Base-by-base conservation (phyloP, 2,888 invertebrate species). In the Polyploca ridens region DNA sequence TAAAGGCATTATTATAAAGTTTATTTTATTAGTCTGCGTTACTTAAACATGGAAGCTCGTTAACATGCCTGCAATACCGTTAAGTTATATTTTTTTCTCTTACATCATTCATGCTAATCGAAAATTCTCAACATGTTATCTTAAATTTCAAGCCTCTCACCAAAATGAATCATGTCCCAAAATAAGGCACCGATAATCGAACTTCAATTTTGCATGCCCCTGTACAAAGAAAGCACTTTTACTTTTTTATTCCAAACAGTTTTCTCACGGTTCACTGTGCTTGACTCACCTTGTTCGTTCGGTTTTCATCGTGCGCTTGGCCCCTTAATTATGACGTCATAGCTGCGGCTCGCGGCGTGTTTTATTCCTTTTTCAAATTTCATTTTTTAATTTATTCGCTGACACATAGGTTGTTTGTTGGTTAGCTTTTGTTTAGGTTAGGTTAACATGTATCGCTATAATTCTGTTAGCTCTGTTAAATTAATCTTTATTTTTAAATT, bases 171-270 rank as follows among this genome's bases (percentile, higher is more conserved):
- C 90, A 91, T 84, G 85, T 83, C 71, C 84, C 79, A 83, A 89
- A 90, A 90, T 86, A 85, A 88, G 83, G 81, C 73, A 83, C 82
- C 82, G 80, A 88, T 90, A 88, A 90, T 88, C 86, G 87, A 87
- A 84, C 83, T 85, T 86, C 83, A 87, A 87, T 90, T 88, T 89
- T 75, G 83, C 84, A 81, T 82, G 85, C 85, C 87, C 74, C 85
- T 86, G 87, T 88, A 89, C 88, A 90, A 93, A 91, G 93, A 91
- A 90, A 91, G 89, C 79, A 90, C 93, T 92, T 88, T 93, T 93
- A 93, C 93, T 92, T 91, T 92, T 92, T 90, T 85, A 78, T 85
- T 84, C 78, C 78, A 79, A 79, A 80, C 79, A 77, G 81, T 90
- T 87, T 90, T 90, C 90, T 87, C 89, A 90, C 90, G 89, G 81